A percentile compares a stretch with the other conserved stretches of the same genome.
phyloP scores from a whole-genome alignment of 2,888 invertebrate species.

The Caenorhabditis auriculariae region DNA sequence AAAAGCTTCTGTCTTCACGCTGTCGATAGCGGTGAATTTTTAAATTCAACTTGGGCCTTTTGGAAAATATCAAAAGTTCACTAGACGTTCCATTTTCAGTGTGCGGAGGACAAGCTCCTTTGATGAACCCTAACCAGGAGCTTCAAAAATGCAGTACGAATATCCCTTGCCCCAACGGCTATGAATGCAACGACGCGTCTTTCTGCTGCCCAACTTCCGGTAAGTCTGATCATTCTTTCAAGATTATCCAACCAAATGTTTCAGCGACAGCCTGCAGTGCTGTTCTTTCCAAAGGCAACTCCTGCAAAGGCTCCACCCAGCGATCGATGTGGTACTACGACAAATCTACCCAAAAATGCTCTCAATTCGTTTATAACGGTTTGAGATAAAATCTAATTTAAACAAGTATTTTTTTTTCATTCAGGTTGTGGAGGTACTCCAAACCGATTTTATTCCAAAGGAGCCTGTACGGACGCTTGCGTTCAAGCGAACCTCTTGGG shows the following conservation, averaged over 20 bases:
- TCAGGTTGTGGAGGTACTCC: constrained; percentile 58
- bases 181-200: constrained; percentile 51
- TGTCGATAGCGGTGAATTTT: constrained; percentile 43
- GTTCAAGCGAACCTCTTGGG: constrained; percentile 46
- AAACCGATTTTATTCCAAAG: constrained; percentile 54
- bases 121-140: constrained; percentile 55
- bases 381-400: too few relatives aligned
- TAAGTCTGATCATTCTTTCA: constrained; percentile 3
- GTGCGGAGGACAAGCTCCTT: constrained; percentile 57
- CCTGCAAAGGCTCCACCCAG: constrained; percentile 48
- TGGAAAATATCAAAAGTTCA: too few relatives aligned
- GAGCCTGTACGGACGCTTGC: constrained; percentile 52
- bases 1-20: constrained; percentile 51
- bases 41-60: too few relatives aligned
- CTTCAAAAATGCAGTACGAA: constrained; percentile 52
- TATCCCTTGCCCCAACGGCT: constrained; percentile 55
- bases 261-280: constrained; percentile 53
- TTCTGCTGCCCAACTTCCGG: constrained; percentile 54
- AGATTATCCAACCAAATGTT: neutral
- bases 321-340: constrained; percentile 58
- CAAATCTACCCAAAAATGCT: constrained; percentile 45
- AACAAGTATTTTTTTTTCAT: neutral
- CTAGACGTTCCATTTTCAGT: constrained; percentile 23
- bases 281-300: constrained; percentile 41
- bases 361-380: constrained; percentile 58